Conservation (phyloP, 2,888 invertebrate species). For the Pyrochroa serraticornis region DNA sequence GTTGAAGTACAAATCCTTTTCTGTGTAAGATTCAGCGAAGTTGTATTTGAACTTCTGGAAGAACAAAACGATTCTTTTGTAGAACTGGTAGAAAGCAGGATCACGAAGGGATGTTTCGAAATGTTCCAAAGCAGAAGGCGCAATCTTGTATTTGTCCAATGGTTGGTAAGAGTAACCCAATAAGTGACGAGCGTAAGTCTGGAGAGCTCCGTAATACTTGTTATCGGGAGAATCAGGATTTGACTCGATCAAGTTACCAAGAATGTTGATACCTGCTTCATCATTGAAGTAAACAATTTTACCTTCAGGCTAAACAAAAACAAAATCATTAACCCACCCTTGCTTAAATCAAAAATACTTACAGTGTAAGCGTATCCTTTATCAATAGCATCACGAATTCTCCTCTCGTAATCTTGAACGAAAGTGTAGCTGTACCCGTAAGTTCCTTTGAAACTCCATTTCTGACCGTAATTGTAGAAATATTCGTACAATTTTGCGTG, state of each 20-base stretch:
- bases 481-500: slow-evolving; percentile 61
- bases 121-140: slow-evolving; percentile 68
- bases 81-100: slow-evolving; percentile 72
- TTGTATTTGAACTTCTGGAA: slow-evolving; percentile 66
- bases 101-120: slow-evolving; percentile 70
- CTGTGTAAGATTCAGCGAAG: slow-evolving; percentile 67
- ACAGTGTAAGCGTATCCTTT: slow-evolving; percentile 59
- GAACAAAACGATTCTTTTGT: slow-evolving; percentile 64
- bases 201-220: slow-evolving; percentile 59
- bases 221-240: slow-evolving; percentile 67
- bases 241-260: slow-evolving; percentile 71
- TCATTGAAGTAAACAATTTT: slow-evolving; percentile 62
- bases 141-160: slow-evolving; percentile 55
- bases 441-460: slow-evolving; percentile 53
- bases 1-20: slow-evolving; percentile 63
- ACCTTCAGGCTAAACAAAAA: slow-evolving; percentile 45
- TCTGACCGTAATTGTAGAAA: slow-evolving; percentile 51
- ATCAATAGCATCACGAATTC: slow-evolving; percentile 65
- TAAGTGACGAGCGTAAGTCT: slow-evolving; percentile 63
- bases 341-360: slow-evolving; percentile 35
- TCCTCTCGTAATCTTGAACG: slow-evolving; percentile 58
- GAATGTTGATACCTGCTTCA: slow-evolving; percentile 67
- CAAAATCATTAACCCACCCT: neutral
- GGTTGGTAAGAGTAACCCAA: slow-evolving; percentile 59
- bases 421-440: slow-evolving; percentile 60